Evolutionary conservation across 2,797 vertebrate genomes (phyloP).

Genomic region (Pyrrhura leucotis): DNA sequence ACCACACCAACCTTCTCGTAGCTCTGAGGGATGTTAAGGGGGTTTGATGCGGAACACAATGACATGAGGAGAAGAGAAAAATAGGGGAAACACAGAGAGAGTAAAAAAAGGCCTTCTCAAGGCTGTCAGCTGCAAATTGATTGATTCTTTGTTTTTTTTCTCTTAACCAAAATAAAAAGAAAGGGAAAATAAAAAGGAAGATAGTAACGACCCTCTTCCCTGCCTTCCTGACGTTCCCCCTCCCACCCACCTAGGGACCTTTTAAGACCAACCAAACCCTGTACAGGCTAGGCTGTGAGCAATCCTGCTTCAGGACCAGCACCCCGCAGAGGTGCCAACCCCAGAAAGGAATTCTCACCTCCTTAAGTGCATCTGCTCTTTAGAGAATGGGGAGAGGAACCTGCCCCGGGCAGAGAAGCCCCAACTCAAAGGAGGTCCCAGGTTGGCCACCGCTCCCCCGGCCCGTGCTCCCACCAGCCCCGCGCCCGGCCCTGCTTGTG

Average conservation of each 20-base stretch:
- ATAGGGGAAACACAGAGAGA: slow-evolving; percentile 99
- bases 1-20: slow-evolving; percentile 99
- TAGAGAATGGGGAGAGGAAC: background rate
- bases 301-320: background rate
- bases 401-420: background rate
- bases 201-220: slow-evolving; percentile 61
- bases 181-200: slow-evolving; percentile 64
- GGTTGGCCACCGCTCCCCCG: background rate
- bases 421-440: background rate
- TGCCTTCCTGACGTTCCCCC: slow-evolving; percentile 39
- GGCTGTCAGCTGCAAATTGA: slow-evolving; percentile 94
- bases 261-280: background rate
- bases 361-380: background rate
- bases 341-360: background rate
- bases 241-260: slow-evolving; percentile 9
- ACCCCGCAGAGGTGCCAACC: background rate
- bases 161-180: slow-evolving; percentile 75
- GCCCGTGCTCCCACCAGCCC: background rate
- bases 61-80: slow-evolving; percentile 99
- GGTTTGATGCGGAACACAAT: slow-evolving; percentile 99
- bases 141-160: slow-evolving; percentile 68
- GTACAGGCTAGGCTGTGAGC: background rate
- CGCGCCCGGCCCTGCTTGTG: background rate
- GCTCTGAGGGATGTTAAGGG: slow-evolving; percentile 99
- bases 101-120: slow-evolving; percentile 99